Percentiles rank a stretch among this genome's conserved stretches.
phyloP scores from a whole-genome alignment of 2,797 vertebrate genomes.

The Urosaurus nigricauda region DNA sequence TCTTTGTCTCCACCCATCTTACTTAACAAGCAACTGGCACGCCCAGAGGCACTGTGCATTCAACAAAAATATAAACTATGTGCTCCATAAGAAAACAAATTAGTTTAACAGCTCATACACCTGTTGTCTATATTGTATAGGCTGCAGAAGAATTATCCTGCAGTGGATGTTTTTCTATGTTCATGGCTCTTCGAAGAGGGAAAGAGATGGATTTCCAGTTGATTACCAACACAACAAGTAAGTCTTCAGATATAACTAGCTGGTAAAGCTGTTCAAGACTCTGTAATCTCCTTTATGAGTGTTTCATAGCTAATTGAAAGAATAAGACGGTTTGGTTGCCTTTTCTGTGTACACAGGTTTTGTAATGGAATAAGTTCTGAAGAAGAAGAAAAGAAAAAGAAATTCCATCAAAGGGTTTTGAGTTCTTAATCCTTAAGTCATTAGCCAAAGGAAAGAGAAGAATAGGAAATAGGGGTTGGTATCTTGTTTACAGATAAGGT shows the following conservation, averaged over 20 bases:
- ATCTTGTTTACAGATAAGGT: background rate
- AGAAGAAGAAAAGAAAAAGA: background rate
- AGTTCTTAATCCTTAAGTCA: background rate
- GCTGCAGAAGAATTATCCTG: background rate
- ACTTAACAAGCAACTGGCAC: constrained; percentile 5
- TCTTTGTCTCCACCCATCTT: background rate
- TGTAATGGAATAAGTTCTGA: background rate
- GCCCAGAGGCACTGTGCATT: background rate
- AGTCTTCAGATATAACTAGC: constrained; percentile 25
- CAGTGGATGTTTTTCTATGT: background rate
- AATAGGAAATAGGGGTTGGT: background rate
- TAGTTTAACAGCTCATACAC: background rate
- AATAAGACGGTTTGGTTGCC: background rate
- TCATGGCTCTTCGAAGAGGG: background rate
- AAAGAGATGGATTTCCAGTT: constrained; percentile 7
- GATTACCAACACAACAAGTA: constrained; percentile 7
- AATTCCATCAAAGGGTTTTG: background rate
- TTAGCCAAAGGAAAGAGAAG: background rate
- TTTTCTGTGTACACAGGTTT: background rate
- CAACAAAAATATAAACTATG: constrained; percentile 13
- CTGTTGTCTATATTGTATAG: background rate
- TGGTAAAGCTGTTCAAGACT: background rate
- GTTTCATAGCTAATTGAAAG: background rate
- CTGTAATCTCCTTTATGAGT: background rate
- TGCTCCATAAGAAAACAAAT: background rate